Percentiles rank a stretch among this genome's conserved stretches.
Conservation (phyloP, 2,888 invertebrate species). For the Imbricaverruca yamaguchii region DNA sequence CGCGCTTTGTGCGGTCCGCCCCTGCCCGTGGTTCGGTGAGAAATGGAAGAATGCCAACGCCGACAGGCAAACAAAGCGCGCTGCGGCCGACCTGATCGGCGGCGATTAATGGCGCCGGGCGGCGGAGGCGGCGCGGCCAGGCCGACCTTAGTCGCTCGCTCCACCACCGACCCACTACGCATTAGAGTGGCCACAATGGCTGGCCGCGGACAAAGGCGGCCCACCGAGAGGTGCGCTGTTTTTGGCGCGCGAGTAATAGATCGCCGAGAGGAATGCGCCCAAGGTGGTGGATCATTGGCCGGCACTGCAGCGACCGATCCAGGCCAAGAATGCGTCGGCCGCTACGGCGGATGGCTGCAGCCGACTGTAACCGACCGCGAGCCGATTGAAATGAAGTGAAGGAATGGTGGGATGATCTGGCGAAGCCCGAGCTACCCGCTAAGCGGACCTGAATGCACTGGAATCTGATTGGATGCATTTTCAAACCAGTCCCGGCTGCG, state of each 20-base stretch:
- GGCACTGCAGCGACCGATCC: neutral
- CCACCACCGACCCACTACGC: neutral
- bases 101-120: neutral
- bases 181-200: constrained; percentile 9
- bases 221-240: neutral
- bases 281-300: neutral
- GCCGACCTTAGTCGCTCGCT: neutral
- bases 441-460: neutral
- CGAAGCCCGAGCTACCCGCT: neutral
- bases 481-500: no score
- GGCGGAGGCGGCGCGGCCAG: neutral
- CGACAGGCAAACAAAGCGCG: neutral
- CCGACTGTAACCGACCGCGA: neutral
- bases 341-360: neutral
- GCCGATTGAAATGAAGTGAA: neutral
- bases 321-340: neutral
- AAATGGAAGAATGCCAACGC: neutral
- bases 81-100: neutral
- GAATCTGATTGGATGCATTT: no score
- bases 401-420: neutral
- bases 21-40: neutral
- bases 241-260: neutral
- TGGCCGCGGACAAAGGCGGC: neutral
- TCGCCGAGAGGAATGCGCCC: neutral
- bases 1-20: neutral